Evolutionary conservation across 1,140 invertebrate species (phyloP), one percentile per base, ranked within the genome.

Genomic region (Elysia chlorotica): DNA sequence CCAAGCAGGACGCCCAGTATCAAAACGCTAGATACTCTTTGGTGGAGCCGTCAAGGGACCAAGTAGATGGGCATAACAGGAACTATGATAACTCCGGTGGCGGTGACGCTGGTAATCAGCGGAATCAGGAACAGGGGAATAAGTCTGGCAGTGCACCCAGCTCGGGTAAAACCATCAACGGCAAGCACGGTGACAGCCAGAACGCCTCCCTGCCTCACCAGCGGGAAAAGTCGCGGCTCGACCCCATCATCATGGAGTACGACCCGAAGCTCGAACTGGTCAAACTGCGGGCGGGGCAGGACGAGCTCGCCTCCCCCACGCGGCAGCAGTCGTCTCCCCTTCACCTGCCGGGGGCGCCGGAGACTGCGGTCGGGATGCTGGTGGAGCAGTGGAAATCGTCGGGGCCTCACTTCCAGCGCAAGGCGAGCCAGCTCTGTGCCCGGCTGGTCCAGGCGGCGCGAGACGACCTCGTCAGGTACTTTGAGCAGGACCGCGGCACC

Each of bases 401-500:
- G 59, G 70, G 74, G 14, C 63, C 68, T 30, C 38, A 73, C 36
- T 79, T 78, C 57, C 71, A 77, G 4, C 66, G 76, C 30, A 76
- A 79, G 30, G 48, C 76, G 2, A 33, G 73, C 25, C 74, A 74
- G 17, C 77, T 80, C 65, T 81, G 76, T 65, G 63, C 72, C 17
- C 65, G 73, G n/a, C 73, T 82, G 54, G 74, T 78, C 28, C 74
- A 74, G 37, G 72, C 74, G 10, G 61, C 77, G 10, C 73, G 79
- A 19, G 77, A 74, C 14, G 61, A 78, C 25, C 71, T 83, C 4
- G 73, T 82, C 31, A 84, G 81, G 72, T 82, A 84, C 75, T 80
- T 84, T 63, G 83, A 84, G 72, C 81, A 83, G 69, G 78, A 81
- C n/a, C 72, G 79, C 21, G 80, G 81, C 10, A 79, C 79, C 0